phyloP scores from a whole-genome alignment of 1,140 invertebrate genomes.

The Macrobrachium rosenbergii region DNA sequence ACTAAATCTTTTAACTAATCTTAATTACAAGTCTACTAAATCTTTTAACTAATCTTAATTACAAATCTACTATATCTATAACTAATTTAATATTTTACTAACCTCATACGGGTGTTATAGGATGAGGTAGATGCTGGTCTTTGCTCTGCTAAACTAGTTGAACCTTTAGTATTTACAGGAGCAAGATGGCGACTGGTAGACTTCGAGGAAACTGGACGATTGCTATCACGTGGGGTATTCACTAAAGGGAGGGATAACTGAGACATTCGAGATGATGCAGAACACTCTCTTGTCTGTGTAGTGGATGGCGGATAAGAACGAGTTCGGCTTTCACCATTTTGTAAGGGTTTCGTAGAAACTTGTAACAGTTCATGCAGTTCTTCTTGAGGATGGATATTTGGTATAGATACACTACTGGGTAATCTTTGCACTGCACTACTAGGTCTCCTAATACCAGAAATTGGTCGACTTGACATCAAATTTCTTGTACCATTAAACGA shows the following conservation, averaged over 20 bases:
- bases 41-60: no score
- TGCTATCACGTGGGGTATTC: conserved; percentile 34
- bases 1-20: no score
- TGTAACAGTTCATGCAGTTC: conserved; percentile 45
- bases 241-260: conserved; percentile 45
- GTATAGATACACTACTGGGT: neutral
- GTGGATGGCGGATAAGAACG: conserved; percentile 25
- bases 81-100: neutral
- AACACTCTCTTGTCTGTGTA: conserved; percentile 28
- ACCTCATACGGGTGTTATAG: conserved; percentile 47
- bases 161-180: conserved; percentile 25
- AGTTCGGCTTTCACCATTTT: conserved; percentile 27
- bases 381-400: conserved; percentile 35
- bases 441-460: conserved; percentile 29
- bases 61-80: no score
- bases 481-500: conserved; percentile 21
- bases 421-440: conserved; percentile 45
- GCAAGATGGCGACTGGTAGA: conserved; percentile 37
- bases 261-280: conserved; percentile 31
- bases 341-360: conserved; percentile 38
- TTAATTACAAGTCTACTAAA: no score
- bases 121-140: conserved; percentile 54
- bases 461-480: conserved; percentile 8
- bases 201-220: conserved; percentile 46
- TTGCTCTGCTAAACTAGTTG: conserved; percentile 25